These are phyloP conservation scores for Hyalella azteca DNA, from an alignment of 2,888 invertebrate genomes.

Conservation along the genomic window DNA sequence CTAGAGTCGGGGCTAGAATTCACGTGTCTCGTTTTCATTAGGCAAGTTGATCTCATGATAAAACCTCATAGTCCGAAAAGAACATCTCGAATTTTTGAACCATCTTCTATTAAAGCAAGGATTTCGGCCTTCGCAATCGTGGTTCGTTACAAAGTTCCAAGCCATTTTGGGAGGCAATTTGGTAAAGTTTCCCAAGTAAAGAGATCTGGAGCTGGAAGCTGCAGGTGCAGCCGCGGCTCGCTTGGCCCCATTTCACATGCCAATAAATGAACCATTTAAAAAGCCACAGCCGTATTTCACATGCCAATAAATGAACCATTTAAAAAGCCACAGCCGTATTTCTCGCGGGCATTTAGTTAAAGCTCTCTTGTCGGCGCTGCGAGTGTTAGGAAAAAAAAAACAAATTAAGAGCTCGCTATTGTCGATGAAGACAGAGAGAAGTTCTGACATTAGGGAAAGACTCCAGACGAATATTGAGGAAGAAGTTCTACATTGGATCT, in stretches of 20 bases:
- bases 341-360: background rate
- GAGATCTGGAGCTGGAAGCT: background rate
- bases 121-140: background rate
- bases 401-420: too few species aligned
- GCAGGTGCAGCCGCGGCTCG: background rate
- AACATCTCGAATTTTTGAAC: background rate
- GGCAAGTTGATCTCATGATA: too few species aligned
- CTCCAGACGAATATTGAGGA: too few species aligned
- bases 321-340: background rate
- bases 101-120: slow-evolving; percentile 18
- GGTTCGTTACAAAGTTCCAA: slow-evolving; percentile 29
- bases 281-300: background rate
- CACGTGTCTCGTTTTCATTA: too few species aligned
- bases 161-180: slow-evolving; percentile 26
- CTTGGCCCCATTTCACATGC: background rate
- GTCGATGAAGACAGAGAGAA: too few species aligned
- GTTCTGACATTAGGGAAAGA: too few species aligned
- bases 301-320: background rate
- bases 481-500: too few species aligned
- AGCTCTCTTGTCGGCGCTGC: background rate
- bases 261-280: background rate
- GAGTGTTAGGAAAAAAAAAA: too few species aligned
- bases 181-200: slow-evolving; percentile 24
- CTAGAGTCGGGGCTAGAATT: too few species aligned
- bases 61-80: background rate